Conservation (phyloP, 2,888 invertebrate genomes). For the Trisateles emortualis region DNA sequence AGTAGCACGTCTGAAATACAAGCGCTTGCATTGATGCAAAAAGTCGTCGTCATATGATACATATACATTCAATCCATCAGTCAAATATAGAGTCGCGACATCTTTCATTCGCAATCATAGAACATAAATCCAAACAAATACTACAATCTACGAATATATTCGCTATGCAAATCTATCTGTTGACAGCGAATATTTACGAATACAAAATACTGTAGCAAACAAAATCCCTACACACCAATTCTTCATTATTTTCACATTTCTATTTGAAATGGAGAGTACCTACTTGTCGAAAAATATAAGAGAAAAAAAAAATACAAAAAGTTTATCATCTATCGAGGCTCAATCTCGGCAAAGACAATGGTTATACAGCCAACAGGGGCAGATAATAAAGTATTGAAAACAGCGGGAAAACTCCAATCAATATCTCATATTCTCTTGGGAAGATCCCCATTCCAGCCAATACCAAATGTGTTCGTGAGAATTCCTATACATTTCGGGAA, state of each 20-base stretch:
- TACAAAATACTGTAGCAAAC: conserved; percentile 14
- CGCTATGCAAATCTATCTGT: not conserved
- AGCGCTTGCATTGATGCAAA: too few species aligned
- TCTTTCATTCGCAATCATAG: not conserved
- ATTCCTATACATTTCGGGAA: conserved; percentile 20
- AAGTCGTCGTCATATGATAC: too few species aligned
- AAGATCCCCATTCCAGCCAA: conserved; percentile 32
- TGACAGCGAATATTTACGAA: conserved; percentile 7
- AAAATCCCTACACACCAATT: conserved; percentile 27
- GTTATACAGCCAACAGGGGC: conserved; percentile 53
- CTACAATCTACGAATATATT: not conserved
- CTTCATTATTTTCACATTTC: conserved; percentile 23
- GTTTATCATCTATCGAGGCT: conserved; percentile 50
- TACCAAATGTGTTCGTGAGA: conserved; percentile 14
- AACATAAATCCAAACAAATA: not conserved
- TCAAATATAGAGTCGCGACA: not conserved
- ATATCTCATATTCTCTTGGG: conserved; percentile 68
- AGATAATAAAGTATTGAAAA: conserved; percentile 77
- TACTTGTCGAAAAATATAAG: conserved; percentile 31
- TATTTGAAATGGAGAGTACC: conserved; percentile 38
- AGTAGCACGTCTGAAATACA: too few species aligned
- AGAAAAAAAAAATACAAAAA: conserved; percentile 40
- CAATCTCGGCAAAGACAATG: conserved; percentile 63
- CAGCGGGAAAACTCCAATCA: conserved; percentile 73
- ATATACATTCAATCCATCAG: not conserved